Evolutionary conservation across 2,113 vertebrate genomes (phyloP).

Genomic region (Brachyistius frenatus): DNA sequence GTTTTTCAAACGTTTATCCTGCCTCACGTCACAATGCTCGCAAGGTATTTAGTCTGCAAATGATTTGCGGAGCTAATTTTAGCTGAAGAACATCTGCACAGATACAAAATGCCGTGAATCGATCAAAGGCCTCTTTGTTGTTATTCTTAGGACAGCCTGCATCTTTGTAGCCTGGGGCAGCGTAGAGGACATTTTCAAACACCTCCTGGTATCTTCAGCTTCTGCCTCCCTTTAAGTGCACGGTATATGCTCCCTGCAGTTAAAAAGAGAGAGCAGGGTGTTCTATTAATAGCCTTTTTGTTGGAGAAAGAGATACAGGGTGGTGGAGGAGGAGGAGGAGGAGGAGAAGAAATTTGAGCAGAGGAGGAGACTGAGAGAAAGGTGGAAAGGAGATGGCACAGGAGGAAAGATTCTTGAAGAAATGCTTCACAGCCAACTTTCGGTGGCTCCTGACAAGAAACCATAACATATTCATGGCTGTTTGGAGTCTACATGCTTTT

Average conservation of each 20-base stretch:
- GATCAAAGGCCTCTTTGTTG: conserved; percentile 73
- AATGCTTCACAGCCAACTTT: conserved; percentile 41
- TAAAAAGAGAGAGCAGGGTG: conserved; percentile 65
- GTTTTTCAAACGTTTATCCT: conserved; percentile 25
- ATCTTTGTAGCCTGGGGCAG: conserved; percentile 69
- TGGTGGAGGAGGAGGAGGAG: conserved; percentile 50
- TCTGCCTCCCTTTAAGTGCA: conserved; percentile 68
- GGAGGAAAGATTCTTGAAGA: conserved; percentile 19
- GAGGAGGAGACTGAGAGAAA: conserved; percentile 50
- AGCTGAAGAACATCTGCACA: conserved; percentile 49
- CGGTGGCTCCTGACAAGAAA: conserved; percentile 7
- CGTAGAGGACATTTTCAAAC: conserved; percentile 69
- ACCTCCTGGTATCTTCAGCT: conserved; percentile 72
- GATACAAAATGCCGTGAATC: conserved; percentile 65
- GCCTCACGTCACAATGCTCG: conserved; percentile 21
- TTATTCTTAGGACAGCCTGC: conserved; percentile 76
- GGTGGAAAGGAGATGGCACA: conserved; percentile 36
- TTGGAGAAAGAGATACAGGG: conserved; percentile 58
- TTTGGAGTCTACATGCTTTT: background rate
- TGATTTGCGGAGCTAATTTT: conserved; percentile 68
- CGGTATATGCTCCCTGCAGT: conserved; percentile 69
- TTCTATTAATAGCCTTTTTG: conserved; percentile 80
- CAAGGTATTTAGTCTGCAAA: conserved; percentile 49
- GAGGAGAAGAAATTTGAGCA: conserved; percentile 57
- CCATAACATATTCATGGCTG: background rate